A percentile compares a stretch with the other conserved stretches of the same genome.
These are phyloP conservation scores for Chiloscyllium punctatum DNA, from an alignment of 2,797 vertebrate species.

Conservation along the genomic window DNA sequence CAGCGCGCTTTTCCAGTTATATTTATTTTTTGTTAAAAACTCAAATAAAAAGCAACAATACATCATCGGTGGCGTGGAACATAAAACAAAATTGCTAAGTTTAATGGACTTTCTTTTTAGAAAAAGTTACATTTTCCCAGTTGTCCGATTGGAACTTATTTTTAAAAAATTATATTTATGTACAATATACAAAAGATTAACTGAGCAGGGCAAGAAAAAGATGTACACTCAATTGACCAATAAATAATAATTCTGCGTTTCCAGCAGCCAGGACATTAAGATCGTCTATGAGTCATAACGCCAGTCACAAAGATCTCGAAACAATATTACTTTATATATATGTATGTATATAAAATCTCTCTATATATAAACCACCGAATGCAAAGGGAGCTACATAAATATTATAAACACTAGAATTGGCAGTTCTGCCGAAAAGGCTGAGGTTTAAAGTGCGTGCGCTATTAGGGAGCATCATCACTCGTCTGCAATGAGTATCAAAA, in stretches of 20 bases:
- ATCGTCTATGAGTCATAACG: background rate
- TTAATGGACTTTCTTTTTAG: conserved; percentile 59
- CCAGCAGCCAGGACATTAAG: background rate
- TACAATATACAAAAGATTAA: background rate
- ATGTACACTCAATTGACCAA: background rate
- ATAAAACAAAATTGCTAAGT: conserved; percentile 55
- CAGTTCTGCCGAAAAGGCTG: background rate
- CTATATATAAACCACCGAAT: background rate
- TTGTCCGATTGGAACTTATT: background rate
- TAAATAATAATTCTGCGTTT: conserved; percentile 35
- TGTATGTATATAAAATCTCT: background rate
- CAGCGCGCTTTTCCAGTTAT: background rate
- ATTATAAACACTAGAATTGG: background rate
- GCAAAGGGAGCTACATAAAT: conserved; percentile 5
- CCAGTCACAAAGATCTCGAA: background rate
- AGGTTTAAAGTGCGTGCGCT: conserved; percentile 26
- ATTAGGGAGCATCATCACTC: background rate
- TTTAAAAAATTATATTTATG: background rate
- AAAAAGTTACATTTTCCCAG: background rate
- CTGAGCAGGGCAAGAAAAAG: background rate
- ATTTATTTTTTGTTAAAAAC: conserved; percentile 16
- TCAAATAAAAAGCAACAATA: conserved; percentile 49
- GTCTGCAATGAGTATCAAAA: conserved; percentile 19
- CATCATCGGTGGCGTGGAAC: conserved; percentile 74
- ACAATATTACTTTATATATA: conserved; percentile 6